Evolutionary conservation across 2,113 vertebrate genomes (phyloP).

Genomic region (Ammodramus savannarum): DNA sequence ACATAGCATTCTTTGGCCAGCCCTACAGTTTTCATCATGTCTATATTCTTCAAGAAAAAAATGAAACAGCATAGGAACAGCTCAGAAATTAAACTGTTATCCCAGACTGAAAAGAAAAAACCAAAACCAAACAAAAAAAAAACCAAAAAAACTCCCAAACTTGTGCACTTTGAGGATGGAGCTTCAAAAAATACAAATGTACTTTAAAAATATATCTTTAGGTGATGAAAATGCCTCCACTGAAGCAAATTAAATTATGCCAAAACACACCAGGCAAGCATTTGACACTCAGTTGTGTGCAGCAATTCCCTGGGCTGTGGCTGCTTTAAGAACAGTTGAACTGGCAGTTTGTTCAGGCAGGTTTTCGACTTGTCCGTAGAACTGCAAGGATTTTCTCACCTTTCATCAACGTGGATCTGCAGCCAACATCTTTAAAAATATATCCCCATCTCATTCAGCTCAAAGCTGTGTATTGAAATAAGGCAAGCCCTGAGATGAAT

Average conservation of each 20-base stretch:
- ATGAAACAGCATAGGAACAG: background rate
- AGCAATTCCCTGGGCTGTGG: constrained; percentile 8
- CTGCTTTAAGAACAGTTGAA: background rate
- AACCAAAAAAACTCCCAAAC: background rate
- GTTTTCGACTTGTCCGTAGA: constrained; percentile 50
- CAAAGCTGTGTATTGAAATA: background rate
- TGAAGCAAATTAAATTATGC: constrained; percentile 2
- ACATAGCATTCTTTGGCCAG: background rate
- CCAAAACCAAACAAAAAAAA: too few relatives aligned
- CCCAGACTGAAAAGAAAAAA: background rate
- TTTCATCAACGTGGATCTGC: background rate
- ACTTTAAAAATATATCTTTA: constrained; percentile 1
- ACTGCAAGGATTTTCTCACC: constrained; percentile 47
- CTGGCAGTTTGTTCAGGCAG: constrained; percentile 42
- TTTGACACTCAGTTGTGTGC: background rate
- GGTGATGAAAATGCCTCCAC: background rate
- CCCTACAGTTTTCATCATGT: background rate
- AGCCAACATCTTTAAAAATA: constrained; percentile 55
- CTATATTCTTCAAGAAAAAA: background rate
- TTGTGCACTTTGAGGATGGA: background rate
- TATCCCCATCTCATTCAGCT: background rate
- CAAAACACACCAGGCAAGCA: background rate
- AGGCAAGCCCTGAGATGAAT: background rate
- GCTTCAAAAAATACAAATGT: background rate
- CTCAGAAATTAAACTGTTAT: background rate